These are phyloP conservation scores for Drosophila borborema DNA, from an alignment of 2,888 invertebrate species.

Conservation along the genomic window DNA sequence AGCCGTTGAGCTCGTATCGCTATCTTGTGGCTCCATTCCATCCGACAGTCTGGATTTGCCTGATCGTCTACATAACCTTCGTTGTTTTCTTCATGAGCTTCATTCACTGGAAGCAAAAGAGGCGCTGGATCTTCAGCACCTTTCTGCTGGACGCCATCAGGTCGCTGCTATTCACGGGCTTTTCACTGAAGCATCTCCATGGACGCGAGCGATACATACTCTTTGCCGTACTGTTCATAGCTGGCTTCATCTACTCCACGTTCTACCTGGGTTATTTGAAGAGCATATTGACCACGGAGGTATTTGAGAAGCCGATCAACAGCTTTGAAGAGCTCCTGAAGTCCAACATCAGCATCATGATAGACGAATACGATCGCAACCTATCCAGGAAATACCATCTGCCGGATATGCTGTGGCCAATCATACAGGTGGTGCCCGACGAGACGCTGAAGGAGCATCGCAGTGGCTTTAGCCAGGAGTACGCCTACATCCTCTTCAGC, in stretches of 20 bases:
- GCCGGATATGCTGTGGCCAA: conserved; percentile 51
- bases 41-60: conserved; percentile 55
- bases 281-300: conserved; percentile 65
- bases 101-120: conserved; percentile 56
- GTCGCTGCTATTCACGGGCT: conserved; percentile 59
- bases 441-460: conserved; percentile 49
- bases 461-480: conserved; percentile 48
- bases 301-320: conserved; percentile 63
- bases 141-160: conserved; percentile 64
- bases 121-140: conserved; percentile 61
- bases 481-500: conserved; percentile 69
- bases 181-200: conserved; percentile 37
- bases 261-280: conserved; percentile 58
- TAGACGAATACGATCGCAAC: conserved; percentile 58
- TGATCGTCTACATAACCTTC: conserved; percentile 47
- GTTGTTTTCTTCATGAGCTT: conserved; percentile 61
- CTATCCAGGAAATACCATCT: conserved; percentile 42
- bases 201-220: conserved; percentile 61
- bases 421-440: conserved; percentile 49
- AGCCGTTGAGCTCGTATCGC: conserved; percentile 55
- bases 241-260: conserved; percentile 65
- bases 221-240: conserved; percentile 56
- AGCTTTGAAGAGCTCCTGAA: conserved; percentile 53
- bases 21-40: conserved; percentile 60
- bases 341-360: conserved; percentile 56